Base-by-base conservation (phyloP, 2,113 vertebrate species). In the Microcebus jonahi region DNA sequence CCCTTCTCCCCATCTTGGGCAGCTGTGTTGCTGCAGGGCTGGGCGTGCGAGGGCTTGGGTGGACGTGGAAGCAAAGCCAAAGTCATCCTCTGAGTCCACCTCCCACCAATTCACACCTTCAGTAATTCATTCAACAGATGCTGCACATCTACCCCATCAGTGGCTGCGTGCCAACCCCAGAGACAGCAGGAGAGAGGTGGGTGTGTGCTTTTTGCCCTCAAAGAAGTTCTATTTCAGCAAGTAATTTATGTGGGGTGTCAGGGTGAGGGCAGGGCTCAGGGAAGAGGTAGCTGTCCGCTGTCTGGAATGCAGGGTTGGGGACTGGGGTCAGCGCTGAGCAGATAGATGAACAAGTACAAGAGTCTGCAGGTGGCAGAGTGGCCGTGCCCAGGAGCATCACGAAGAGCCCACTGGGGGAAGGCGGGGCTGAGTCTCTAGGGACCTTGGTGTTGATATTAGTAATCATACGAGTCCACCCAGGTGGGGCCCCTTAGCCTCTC, bases 381-480 rank as follows among this genome's bases (percentile, higher is more conserved):
- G 53, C 5, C 48, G 18, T 18, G 20, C 73, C 65, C 45, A 45
- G 34, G 36, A 36, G 39, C 27, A 25, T 21, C 1, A 4, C 6
- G 11, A 10, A n/a, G n/a, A 36, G 8, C 8, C 67, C 0, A 0
- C 18, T 14, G 36, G 45, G 23, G 48, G 34, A 59, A 48, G 71
- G 1, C 0, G 0, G 4, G 17, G 9, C 9, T 36, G 9, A 0
- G 8, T 94, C 8, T 5, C 25, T 1, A 0, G 27, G 27, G 36
- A 34, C 63, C 29, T 42, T 5, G 21, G 57, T 70, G 31, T 9
- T 68, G 34, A 42, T 11, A 18, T 68, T 12, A n/a, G 29, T n/a
- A 42, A 57, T 50, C 48, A 10, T 15, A 14, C 0, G 21, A 18
- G 6, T 57, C 23, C 5, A 61, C 27, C 27, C 29, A 18, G 14